Percentiles rank a stretch among this genome's conserved stretches.
Conservation (phyloP, 2,888 invertebrate species). For the Craniophora ligustri region DNA sequence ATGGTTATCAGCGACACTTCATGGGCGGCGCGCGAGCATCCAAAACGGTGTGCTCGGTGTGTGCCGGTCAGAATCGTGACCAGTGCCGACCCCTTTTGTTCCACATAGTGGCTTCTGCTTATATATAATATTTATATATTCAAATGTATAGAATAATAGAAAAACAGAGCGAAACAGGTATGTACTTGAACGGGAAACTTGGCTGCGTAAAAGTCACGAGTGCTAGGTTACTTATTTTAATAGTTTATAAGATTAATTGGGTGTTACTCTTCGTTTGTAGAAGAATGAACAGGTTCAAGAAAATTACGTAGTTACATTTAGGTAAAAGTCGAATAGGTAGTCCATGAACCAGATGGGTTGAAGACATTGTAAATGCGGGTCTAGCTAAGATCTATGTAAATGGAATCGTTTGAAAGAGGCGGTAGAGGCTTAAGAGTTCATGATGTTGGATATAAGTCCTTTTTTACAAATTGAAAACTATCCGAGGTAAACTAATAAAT, state of each 20-base stretch:
- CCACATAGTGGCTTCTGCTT: conserved; percentile 52
- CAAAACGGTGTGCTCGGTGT: conserved; percentile 69
- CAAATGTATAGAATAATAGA: conserved; percentile 44
- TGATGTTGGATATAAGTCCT: too few relatives aligned
- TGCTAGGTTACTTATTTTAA: background rate
- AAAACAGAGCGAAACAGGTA: conserved; percentile 40
- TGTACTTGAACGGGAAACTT: conserved; percentile 5
- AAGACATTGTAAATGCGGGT: too few relatives aligned
- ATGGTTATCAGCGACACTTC: conserved; percentile 78
- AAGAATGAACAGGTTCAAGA: too few relatives aligned
- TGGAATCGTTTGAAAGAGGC: too few relatives aligned
- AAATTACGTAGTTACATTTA: too few relatives aligned
- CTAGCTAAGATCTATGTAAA: too few relatives aligned
- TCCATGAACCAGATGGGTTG: too few relatives aligned
- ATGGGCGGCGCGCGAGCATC: conserved; percentile 69
- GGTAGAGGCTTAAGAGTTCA: too few relatives aligned
- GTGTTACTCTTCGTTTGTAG: too few relatives aligned
- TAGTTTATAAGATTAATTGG: too few relatives aligned
- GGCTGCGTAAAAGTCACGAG: background rate
- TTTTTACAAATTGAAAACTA: background rate
- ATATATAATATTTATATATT: conserved; percentile 57
- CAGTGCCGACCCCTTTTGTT: conserved; percentile 61
- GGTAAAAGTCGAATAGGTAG: too few relatives aligned
- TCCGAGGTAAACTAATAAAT: background rate
- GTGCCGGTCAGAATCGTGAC: conserved; percentile 77